phyloP scores from a whole-genome alignment of 2,113 vertebrate species.

The Dromiciops gliroides region DNA sequence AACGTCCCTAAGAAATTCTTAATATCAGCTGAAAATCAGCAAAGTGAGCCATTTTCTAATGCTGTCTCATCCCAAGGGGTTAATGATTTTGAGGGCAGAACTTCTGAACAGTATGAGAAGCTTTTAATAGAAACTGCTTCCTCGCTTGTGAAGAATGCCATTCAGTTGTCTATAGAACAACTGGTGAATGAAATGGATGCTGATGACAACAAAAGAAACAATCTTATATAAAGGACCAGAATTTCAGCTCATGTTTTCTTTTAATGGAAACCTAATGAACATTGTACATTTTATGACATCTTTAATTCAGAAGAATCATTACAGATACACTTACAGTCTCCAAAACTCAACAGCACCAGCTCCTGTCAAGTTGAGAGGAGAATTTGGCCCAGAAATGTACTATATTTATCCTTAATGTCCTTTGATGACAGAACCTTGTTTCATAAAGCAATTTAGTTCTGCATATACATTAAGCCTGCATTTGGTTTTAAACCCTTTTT shows the following conservation, averaged over 20 bases:
- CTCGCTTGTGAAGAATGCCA: conserved; percentile 85
- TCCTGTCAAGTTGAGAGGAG: neutral
- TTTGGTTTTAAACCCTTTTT: conserved; percentile 36
- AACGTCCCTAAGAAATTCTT: conserved; percentile 80
- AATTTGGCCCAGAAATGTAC: conserved; percentile 28
- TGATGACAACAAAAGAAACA: conserved; percentile 84
- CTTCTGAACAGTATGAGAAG: conserved; percentile 84
- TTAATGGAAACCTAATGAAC: conserved; percentile 19
- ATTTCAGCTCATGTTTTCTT: conserved; percentile 19
- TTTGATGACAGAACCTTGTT: conserved; percentile 43
- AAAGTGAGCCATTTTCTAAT: conserved; percentile 77
- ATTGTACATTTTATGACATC: conserved; percentile 56
- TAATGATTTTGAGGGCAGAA: conserved; percentile 76
- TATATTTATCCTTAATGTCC: conserved; percentile 9
- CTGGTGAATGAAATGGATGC: conserved; percentile 86
- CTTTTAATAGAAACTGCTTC: conserved; percentile 85
- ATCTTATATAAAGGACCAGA: conserved; percentile 78
- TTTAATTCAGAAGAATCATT: conserved; percentile 22
- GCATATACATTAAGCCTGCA: conserved; percentile 39
- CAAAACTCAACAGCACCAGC: conserved; percentile 43
- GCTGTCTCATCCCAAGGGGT: conserved; percentile 8
- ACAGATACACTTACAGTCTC: conserved; percentile 42
- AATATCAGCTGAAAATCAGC: conserved; percentile 79
- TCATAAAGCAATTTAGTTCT: conserved; percentile 43
- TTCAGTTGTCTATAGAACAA: conserved; percentile 87